Percentiles rank a stretch among this genome's conserved stretches.
Conservation (phyloP, 2,113 vertebrate species). For the Acinonyx jubatus region DNA sequence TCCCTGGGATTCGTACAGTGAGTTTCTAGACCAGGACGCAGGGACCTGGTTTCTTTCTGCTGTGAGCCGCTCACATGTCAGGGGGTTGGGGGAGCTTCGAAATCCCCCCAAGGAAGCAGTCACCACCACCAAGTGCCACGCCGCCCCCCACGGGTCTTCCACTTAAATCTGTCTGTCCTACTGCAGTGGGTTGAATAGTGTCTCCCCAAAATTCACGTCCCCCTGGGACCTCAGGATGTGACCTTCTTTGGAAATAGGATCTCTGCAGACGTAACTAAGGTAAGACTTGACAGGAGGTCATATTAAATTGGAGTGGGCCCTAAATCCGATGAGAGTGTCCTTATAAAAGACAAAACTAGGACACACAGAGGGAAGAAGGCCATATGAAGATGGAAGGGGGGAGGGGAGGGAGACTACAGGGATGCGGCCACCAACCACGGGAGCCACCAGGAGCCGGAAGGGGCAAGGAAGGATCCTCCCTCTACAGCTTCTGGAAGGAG, state of each 20-base stretch:
- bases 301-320: background rate
- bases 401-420: background rate
- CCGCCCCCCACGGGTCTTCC: background rate
- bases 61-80: background rate
- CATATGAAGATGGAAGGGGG: background rate
- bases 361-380: background rate
- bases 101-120: background rate
- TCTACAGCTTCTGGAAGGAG: background rate
- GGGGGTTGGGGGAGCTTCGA: background rate
- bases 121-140: accelerated
- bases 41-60: conserved; percentile 63
- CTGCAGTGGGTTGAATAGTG: accelerated
- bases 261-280: background rate
- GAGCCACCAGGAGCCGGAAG: background rate
- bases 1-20: background rate
- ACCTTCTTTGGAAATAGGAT: background rate
- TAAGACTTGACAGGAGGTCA: background rate
- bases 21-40: conserved; percentile 54
- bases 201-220: background rate
- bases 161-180: background rate
- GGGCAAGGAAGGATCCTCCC: too few species aligned
- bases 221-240: background rate
- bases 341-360: conserved; percentile 41
- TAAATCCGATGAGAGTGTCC: background rate
- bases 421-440: background rate